Evolutionary conservation across 1,140 invertebrate genomes (phyloP).

Genomic region (Trichomalopsis sarcophagae): DNA sequence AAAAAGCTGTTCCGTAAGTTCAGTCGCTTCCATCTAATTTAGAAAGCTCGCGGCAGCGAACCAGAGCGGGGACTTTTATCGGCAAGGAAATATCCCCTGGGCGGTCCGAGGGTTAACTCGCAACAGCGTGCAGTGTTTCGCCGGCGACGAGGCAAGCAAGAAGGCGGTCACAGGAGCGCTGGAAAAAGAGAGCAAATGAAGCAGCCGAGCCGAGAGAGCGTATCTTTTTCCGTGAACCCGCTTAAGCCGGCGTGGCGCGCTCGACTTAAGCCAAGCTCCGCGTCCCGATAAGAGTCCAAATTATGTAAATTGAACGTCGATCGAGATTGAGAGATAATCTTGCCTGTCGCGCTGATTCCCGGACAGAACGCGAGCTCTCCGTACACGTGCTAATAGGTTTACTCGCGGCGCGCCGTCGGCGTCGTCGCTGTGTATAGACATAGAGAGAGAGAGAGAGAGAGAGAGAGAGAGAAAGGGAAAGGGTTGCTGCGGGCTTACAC

Average conservation of each 20-base stretch:
- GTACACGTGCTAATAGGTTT: constrained; percentile 39
- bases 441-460: neutral
- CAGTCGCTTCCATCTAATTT: neutral
- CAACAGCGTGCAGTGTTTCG: neutral
- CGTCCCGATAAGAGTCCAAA: constrained; percentile 45
- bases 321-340: constrained; percentile 51
- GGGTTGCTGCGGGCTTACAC: neutral
- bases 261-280: constrained; percentile 36
- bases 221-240: constrained; percentile 37
- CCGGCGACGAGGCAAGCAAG: neutral
- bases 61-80: constrained; percentile 37
- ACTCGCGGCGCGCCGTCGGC: neutral
- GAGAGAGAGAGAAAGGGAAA: neutral
- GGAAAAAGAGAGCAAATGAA: neutral
- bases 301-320: constrained; percentile 51
- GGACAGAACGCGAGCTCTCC: neutral
- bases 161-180: neutral
- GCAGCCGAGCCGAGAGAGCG: neutral
- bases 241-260: constrained; percentile 27
- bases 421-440: neutral
- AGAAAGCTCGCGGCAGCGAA: neutral
- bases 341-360: constrained; percentile 25
- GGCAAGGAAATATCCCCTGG: neutral
- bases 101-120: neutral
- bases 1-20: neutral